These are phyloP conservation scores for Mechanitis mazaeus DNA, from an alignment of 2,888 invertebrate species.

Conservation along the genomic window DNA sequence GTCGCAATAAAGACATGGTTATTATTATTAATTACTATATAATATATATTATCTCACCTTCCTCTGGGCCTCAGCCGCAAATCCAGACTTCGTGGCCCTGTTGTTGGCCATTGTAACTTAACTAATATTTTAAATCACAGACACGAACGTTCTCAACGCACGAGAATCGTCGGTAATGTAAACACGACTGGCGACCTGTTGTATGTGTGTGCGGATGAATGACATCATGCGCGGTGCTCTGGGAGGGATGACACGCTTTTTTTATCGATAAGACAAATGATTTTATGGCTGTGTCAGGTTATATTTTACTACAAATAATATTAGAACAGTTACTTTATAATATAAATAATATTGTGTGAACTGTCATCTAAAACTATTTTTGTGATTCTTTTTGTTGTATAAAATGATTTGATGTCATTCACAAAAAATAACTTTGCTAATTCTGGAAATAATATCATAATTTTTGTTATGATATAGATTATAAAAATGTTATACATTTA, in stretches of 20 bases:
- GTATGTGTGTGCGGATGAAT: conserved; percentile 71
- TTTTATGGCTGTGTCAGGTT: not conserved
- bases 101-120: conserved; percentile 83
- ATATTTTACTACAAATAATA: no score
- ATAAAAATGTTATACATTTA: no score
- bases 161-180: conserved; percentile 52
- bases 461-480: no score
- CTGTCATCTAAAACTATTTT: no score
- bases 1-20: not conserved
- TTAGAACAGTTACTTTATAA: no score
- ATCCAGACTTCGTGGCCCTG: conserved; percentile 93
- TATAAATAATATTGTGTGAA: no score
- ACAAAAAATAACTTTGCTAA: no score
- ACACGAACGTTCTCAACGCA: conserved; percentile 53
- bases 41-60: conserved; percentile 81
- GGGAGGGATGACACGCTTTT: conserved; percentile 17
- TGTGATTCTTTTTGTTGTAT: no score
- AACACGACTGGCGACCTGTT: conserved; percentile 61
- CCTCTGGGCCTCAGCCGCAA: conserved; percentile 96
- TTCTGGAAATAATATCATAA: no score
- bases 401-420: no score
- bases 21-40: conserved; percentile 2
- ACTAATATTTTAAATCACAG: conserved; percentile 66
- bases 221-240: conserved; percentile 64
- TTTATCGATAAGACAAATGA: conserved; percentile 16